These are phyloP conservation scores for Allophyes oxyacanthae DNA, from an alignment of 2,888 invertebrate genomes.

Conservation along the genomic window DNA sequence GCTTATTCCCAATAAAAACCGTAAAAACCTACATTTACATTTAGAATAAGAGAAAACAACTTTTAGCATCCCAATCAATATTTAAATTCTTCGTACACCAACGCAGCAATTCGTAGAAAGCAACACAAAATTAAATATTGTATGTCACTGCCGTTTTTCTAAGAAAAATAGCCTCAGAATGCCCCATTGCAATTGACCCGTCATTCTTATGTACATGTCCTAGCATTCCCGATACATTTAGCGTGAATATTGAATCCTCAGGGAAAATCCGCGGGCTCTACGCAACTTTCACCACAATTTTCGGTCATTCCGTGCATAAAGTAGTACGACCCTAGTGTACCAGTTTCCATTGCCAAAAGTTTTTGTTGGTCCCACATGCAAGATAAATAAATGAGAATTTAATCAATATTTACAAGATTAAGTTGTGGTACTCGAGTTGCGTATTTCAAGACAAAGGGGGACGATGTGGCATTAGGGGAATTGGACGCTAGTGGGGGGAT, in stretches of 20 bases:
- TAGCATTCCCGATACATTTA: constrained; percentile 47
- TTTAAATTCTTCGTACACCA: constrained; percentile 6
- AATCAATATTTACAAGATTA: constrained; percentile 63
- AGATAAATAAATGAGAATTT: constrained; percentile 55
- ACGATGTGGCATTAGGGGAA: constrained; percentile 65
- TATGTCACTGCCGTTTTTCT: constrained; percentile 38
- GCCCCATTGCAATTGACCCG: constrained; percentile 45
- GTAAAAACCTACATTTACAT: neutral
- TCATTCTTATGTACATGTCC: constrained; percentile 53
- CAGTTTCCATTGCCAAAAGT: constrained; percentile 47
- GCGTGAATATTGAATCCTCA: constrained; percentile 49
- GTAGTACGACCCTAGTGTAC: constrained; percentile 10
- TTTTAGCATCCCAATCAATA: constrained; percentile 39
- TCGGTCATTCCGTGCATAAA: constrained; percentile 53
- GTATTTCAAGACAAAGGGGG: constrained; percentile 52
- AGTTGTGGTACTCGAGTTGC: constrained; percentile 40
- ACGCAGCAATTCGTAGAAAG: constrained; percentile 23
- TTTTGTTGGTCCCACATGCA: constrained; percentile 29
- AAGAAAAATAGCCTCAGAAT: constrained; percentile 39
- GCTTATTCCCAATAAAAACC: too few relatives aligned
- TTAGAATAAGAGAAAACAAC: too few relatives aligned
- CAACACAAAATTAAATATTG: constrained; percentile 34
- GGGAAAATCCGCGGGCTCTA: constrained; percentile 38
- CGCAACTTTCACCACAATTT: constrained; percentile 41
- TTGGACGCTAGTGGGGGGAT: constrained; percentile 63